phyloP scores from a whole-genome alignment of 2,113 vertebrate species.

The Crotophaga sulcirostris region DNA sequence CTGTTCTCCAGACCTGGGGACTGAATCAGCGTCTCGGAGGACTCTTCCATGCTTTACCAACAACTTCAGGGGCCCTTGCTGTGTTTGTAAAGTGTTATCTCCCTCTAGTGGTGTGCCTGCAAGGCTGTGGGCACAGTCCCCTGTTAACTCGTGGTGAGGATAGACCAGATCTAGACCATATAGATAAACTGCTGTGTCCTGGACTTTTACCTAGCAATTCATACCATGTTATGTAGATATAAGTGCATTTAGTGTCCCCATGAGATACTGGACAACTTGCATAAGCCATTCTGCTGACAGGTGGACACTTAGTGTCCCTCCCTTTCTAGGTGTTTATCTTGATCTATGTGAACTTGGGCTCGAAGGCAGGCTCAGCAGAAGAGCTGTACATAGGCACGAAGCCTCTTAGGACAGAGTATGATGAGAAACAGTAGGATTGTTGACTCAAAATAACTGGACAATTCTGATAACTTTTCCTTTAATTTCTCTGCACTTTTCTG shows the following conservation, averaged over 20 bases:
- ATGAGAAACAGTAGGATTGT: not conserved
- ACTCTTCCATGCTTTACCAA: not conserved
- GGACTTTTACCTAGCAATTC: not conserved
- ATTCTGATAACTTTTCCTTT: not conserved
- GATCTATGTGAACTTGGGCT: fast-evolving
- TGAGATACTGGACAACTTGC: not conserved
- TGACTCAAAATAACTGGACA: not conserved
- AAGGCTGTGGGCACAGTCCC: not conserved
- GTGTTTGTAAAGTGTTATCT: constrained; percentile 24
- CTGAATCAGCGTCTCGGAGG: not conserved
- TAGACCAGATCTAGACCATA: not conserved
- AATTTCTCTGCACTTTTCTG: not conserved
- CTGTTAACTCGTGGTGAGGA: not conserved
- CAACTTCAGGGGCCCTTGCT: not conserved
- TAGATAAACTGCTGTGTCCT: fast-evolving
- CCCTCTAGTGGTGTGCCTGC: constrained; percentile 36
- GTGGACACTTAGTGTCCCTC: not conserved
- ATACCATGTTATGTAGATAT: not conserved
- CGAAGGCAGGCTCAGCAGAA: not conserved
- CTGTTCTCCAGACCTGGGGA: not conserved
- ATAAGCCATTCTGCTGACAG: not conserved
- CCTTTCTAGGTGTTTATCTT: not conserved
- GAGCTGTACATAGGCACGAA: not conserved
- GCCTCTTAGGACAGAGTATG: not conserved
- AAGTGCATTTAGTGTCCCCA: not conserved